phyloP scores from a whole-genome alignment of 2,797 vertebrate species.

The Acrossocheilus wenchowensis region DNA sequence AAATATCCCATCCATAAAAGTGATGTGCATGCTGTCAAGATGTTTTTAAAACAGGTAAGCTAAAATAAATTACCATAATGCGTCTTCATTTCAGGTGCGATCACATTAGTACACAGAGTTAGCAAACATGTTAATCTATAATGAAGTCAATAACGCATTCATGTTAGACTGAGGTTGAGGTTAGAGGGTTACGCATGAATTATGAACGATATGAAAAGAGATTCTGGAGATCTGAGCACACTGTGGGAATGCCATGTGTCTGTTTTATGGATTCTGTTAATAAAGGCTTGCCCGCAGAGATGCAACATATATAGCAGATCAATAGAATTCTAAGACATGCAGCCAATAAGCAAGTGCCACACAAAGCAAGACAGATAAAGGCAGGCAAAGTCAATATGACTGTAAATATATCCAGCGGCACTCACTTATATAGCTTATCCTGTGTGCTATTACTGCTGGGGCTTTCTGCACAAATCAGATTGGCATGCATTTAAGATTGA shows the following conservation, averaged over 20 bases:
- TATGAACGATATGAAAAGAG: slow-evolving; percentile 34
- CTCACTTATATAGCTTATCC: slow-evolving; percentile 76
- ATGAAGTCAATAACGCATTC: slow-evolving; percentile 33
- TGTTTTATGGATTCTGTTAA: slow-evolving; percentile 59
- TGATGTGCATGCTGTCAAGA: not conserved
- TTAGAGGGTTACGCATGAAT: slow-evolving; percentile 37
- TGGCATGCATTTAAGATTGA: slow-evolving; percentile 71
- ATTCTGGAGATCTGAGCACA: slow-evolving; percentile 30
- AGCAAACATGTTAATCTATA: slow-evolving; percentile 31
- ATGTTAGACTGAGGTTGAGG: slow-evolving; percentile 9
- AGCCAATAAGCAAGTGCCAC: slow-evolving; percentile 61
- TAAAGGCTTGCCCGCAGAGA: slow-evolving; percentile 49
- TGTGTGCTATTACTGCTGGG: slow-evolving; percentile 71
- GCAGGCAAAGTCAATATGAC: slow-evolving; percentile 54
- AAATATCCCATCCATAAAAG: slow-evolving; percentile 16
- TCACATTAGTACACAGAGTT: slow-evolving; percentile 1
- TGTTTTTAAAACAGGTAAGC: slow-evolving; percentile 10
- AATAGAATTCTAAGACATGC: slow-evolving; percentile 50
- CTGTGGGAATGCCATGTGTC: slow-evolving; percentile 42
- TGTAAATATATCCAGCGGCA: slow-evolving; percentile 75
- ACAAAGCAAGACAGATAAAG: slow-evolving; percentile 58
- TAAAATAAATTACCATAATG: not conserved
- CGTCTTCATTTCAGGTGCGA: slow-evolving; percentile 12
- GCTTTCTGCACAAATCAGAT: slow-evolving; percentile 74
- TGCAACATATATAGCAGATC: slow-evolving; percentile 48